Evolutionary conservation across 2,113 vertebrate genomes (phyloP).

Genomic region (Atherinomorus stipes): DNA sequence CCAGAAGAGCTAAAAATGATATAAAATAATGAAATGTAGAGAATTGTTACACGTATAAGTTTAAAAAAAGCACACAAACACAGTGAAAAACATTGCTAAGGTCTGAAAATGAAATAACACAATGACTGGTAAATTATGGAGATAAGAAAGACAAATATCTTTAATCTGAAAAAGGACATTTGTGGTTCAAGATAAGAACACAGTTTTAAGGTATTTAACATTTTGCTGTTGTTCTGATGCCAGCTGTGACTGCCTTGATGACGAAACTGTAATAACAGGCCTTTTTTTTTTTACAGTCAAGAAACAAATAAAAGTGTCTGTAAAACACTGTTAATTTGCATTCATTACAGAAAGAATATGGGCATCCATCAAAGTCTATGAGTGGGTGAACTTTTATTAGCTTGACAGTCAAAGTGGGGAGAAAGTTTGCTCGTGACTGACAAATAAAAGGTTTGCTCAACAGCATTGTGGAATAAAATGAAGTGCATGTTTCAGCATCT

Average conservation of each 20-base stretch:
- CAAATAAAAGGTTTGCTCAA: neutral
- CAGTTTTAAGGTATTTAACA: neutral
- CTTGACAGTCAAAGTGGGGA: neutral
- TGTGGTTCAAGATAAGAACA: too few relatives aligned
- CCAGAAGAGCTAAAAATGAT: conserved; percentile 14
- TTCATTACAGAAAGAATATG: neutral
- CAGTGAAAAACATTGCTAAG: too few relatives aligned
- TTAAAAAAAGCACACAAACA: neutral
- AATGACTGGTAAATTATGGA: neutral
- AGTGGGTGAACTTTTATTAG: neutral
- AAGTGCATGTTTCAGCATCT: too few relatives aligned
- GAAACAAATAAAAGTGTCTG: neutral
- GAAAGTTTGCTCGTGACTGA: neutral
- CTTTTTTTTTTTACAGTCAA: neutral
- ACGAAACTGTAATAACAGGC: too few relatives aligned
- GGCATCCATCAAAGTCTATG: too few relatives aligned
- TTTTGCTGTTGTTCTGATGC: neutral
- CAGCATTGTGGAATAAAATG: too few relatives aligned
- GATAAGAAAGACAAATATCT: neutral
- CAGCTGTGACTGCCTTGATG: too few relatives aligned
- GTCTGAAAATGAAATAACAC: too few relatives aligned
- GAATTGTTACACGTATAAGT: neutral
- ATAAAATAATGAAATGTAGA: conserved; percentile 10
- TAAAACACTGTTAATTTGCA: neutral
- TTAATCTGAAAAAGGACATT: too few relatives aligned